Base-by-base conservation (phyloP, 2,113 vertebrate genomes). In the Gopherus evgoodei region DNA sequence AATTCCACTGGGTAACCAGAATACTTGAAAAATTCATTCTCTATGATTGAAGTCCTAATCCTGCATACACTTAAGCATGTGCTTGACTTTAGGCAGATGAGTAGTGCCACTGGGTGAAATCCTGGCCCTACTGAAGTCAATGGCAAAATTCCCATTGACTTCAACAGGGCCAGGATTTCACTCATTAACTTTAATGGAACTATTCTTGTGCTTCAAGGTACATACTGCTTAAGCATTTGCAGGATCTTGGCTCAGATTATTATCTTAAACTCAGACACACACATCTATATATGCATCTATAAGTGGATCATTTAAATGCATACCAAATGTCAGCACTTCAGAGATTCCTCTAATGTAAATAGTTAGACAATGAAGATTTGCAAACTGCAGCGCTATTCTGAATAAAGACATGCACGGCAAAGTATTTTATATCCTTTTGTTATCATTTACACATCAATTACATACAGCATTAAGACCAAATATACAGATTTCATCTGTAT, bases 361-460 rank as follows among this genome's bases (percentile, higher is more conserved):
- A 27, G 2, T 84, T 87, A 90, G 84, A 76, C 88, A 52, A 90
- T 56, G 96, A 86, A 84, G 80, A 88, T 90, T 84, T 95, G 85
- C 81, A 90, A 96, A 96, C 86, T 80, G 54, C 2, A 83, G 35
- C 80, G 25, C 42, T 0, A 0, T 62, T 49, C 86, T 94, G 83
- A 98, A 95, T 84, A 96, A 98, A 83, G 90, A 98, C 97, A 93
- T 47, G 86, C 96, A 97, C 95, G 94, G 93, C 83, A 95, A 93
- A 27, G 54, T 98, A 97, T 98, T 98, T 97, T 95, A 97, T 98
- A 98, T 90, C 96, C 93, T 93, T 97, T 94, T 91, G 89, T 97
- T 98, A 88, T 98, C 97, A 98, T 98, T 98, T 98, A 98, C 97
- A 98, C 98, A 98, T 97, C 97, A 97, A 96, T 95, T 96, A 97